phyloP scores from a whole-genome alignment of 1,140 invertebrate species.

The Drosophila sturtevanti region DNA sequence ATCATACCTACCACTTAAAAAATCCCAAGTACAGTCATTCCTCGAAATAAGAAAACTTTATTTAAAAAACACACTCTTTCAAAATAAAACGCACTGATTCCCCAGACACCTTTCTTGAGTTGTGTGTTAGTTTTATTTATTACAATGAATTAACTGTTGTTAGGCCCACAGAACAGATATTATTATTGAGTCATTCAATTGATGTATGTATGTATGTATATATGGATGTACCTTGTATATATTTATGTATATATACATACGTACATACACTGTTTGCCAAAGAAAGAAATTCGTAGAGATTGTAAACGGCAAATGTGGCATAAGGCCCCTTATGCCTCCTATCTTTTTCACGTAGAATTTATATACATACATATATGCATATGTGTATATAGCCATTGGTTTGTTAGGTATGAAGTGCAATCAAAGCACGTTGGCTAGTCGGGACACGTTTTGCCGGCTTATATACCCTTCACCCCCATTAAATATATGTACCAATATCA shows the following conservation, averaged over 20 bases:
- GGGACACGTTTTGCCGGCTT: conserved; percentile 47
- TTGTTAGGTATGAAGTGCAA: no score
- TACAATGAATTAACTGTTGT: conserved; percentile 20
- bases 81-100: no score
- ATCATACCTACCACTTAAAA: background rate
- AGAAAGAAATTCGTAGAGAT: conserved; percentile 16
- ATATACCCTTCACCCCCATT: conserved; percentile 10
- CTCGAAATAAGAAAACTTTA: no score
- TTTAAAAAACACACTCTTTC: no score
- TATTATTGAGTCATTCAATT: conserved; percentile 14
- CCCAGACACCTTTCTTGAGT: no score
- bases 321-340: conserved; percentile 24
- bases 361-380: background rate
- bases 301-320: conserved; percentile 11
- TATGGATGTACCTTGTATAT: no score
- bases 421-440: conserved; percentile 17
- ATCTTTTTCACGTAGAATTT: conserved; percentile 29
- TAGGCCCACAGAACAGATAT: background rate
- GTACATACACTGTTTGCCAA: background rate
- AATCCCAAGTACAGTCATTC: no score
- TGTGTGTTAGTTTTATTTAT: background rate
- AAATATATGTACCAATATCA: background rate
- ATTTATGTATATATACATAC: no score
- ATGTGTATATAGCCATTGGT: background rate
- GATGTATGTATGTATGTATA: no score